Evolutionary conservation across 2,888 invertebrate species (phyloP).

Genomic region (Meloe dianella): DNA sequence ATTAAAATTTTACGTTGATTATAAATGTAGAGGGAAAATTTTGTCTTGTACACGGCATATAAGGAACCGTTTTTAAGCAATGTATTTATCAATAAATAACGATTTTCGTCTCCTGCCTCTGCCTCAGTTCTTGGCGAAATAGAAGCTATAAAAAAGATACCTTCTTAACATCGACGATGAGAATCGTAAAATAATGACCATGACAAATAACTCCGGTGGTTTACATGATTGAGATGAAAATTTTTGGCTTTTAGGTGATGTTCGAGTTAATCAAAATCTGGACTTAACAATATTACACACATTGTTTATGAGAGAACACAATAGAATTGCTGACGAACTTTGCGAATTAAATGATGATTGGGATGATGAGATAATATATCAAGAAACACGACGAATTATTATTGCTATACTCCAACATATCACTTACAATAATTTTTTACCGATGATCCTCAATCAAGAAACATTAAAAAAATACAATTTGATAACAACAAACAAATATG

Average conservation of each 20-base stretch:
- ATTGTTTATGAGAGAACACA: conserved; percentile 59
- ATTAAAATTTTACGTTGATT: too few species aligned
- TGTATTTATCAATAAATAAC: too few species aligned
- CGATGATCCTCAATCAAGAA: conserved; percentile 66
- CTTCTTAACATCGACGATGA: too few species aligned
- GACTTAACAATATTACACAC: conserved; percentile 58
- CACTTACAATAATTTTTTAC: conserved; percentile 76
- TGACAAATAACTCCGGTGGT: too few species aligned
- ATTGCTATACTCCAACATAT: conserved; percentile 68
- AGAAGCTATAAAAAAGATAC: too few species aligned
- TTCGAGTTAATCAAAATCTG: conserved; percentile 56
- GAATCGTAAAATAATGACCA: too few species aligned
- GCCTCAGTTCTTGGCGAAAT: too few species aligned
- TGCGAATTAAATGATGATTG: conserved; percentile 59
- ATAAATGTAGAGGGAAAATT: too few species aligned
- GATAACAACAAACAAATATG: conserved; percentile 56
- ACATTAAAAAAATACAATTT: conserved; percentile 67
- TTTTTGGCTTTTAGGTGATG: conserved; percentile 49
- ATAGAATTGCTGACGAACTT: conserved; percentile 55
- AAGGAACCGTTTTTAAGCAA: too few species aligned
- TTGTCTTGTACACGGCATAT: too few species aligned
- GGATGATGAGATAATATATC: conserved; percentile 59
- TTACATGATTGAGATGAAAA: too few species aligned
- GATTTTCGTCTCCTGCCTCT: too few species aligned
- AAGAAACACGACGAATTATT: conserved; percentile 58